These are phyloP conservation scores for Phycodurus eques DNA, from an alignment of 2,113 vertebrate genomes.

Conservation along the genomic window DNA sequence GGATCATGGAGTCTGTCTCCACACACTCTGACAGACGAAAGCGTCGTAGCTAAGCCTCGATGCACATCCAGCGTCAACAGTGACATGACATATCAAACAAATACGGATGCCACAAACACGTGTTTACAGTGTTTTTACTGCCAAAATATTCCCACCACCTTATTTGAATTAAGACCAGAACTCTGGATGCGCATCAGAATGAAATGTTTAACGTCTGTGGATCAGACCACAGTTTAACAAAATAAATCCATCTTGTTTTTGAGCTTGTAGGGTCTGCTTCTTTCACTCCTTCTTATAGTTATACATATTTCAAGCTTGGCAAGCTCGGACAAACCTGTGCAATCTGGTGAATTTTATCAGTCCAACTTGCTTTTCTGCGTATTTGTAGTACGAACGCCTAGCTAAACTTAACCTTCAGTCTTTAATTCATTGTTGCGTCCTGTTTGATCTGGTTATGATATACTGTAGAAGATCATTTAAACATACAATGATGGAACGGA, in stretches of 20 bases:
- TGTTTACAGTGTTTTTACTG: background rate
- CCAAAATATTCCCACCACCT: background rate
- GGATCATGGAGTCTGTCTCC: slow-evolving; percentile 30
- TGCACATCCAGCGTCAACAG: slow-evolving; percentile 13
- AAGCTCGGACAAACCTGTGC: too few relatives aligned
- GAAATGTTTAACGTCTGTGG: background rate
- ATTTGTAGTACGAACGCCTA: too few relatives aligned
- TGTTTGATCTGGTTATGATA: too few relatives aligned
- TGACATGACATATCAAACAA: slow-evolving; percentile 2
- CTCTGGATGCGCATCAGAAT: background rate
- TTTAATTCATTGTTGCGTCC: too few relatives aligned
- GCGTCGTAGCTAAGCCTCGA: slow-evolving; percentile 6
- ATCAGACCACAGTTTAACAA: background rate
- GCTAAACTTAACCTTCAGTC: too few relatives aligned
- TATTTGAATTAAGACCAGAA: background rate
- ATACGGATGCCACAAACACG: background rate
- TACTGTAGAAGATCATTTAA: too few relatives aligned
- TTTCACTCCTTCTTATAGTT: background rate
- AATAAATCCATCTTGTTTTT: background rate
- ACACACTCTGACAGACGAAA: slow-evolving; percentile 15
- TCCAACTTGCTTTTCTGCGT: too few relatives aligned
- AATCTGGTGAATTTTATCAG: too few relatives aligned
- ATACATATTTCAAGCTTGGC: too few relatives aligned
- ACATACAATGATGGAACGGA: too few relatives aligned
- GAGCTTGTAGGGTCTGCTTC: background rate